These are phyloP conservation scores for Struthidea cinerea DNA, from an alignment of 2,113 vertebrate genomes.

Conservation along the genomic window DNA sequence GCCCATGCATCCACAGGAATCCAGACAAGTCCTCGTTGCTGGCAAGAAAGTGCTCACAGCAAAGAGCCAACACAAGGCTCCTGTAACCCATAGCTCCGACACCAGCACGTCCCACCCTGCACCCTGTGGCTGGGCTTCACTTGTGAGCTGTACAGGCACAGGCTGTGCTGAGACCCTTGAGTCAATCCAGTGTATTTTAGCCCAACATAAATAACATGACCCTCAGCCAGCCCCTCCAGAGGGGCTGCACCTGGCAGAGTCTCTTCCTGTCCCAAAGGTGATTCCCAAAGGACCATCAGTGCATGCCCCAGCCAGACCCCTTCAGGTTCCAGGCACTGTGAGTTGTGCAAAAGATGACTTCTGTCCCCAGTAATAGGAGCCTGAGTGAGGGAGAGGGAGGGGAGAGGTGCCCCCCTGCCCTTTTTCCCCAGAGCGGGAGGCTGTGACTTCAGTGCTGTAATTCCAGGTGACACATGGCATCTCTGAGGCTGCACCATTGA, in stretches of 20 bases:
- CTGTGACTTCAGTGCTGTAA: neutral
- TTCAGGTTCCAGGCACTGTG: neutral
- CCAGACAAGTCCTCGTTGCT: fast-evolving
- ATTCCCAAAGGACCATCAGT: fast-evolving
- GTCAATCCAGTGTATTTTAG: neutral
- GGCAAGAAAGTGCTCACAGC: neutral
- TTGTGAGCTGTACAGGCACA: fast-evolving
- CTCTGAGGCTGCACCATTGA: neutral
- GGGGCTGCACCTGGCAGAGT: fast-evolving
- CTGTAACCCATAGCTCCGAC: fast-evolving
- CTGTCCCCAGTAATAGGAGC: neutral
- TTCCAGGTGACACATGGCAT: neutral
- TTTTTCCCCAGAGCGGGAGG: neutral
- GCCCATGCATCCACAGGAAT: fast-evolving
- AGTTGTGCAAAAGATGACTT: neutral
- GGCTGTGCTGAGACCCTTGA: neutral
- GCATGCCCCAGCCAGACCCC: fast-evolving
- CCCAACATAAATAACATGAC: neutral
- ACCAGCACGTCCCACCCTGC: fast-evolving
- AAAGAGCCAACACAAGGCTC: neutral
- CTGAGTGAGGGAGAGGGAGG: neutral
- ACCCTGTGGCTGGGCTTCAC: neutral
- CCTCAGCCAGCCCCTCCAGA: neutral
- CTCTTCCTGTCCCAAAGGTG: neutral
- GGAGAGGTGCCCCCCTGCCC: neutral